phyloP scores from a whole-genome alignment of 2,797 vertebrate genomes.

The Tarsius wallacei region DNA sequence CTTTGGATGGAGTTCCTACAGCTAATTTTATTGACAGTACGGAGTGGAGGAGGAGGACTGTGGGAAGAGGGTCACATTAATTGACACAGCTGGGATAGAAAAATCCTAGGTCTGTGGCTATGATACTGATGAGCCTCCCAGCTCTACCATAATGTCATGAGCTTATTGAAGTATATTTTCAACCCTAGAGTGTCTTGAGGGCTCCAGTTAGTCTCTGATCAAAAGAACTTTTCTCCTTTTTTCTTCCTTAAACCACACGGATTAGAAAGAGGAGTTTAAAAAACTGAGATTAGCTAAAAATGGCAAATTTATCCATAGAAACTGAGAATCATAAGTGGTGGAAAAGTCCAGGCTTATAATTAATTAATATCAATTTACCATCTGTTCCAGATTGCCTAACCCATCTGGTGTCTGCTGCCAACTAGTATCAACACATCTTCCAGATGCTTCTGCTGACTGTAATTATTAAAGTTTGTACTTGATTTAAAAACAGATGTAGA shows the following conservation, averaged over 20 bases:
- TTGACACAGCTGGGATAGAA: constrained; percentile 10
- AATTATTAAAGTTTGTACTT: constrained; percentile 77
- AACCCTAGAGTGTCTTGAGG: not conserved
- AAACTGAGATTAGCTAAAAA: constrained; percentile 41
- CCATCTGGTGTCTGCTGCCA: constrained; percentile 76
- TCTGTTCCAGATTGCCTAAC: constrained; percentile 75
- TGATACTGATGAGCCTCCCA: not conserved
- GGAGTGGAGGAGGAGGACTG: not conserved
- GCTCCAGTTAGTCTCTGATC: constrained; percentile 5
- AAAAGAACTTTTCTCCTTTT: constrained; percentile 7
- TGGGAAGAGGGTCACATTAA: not conserved
- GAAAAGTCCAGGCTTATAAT: constrained; percentile 70
- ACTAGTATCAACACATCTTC: constrained; percentile 71
- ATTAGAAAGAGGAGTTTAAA: constrained; percentile 50
- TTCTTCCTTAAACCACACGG: not conserved
- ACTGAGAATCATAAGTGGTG: constrained; percentile 51
- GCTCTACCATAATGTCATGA: not conserved
- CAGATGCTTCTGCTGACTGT: constrained; percentile 61
- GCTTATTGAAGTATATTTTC: not conserved
- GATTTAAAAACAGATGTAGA: constrained; percentile 67
- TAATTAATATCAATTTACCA: constrained; percentile 81
- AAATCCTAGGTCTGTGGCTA: not conserved
- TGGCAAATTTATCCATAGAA: constrained; percentile 48
- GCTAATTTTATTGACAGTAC: not conserved
- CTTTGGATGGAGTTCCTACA: not conserved